These are phyloP conservation scores for Lasioglossum albipes DNA, from an alignment of 1,140 invertebrate species.

Conservation along the genomic window DNA sequence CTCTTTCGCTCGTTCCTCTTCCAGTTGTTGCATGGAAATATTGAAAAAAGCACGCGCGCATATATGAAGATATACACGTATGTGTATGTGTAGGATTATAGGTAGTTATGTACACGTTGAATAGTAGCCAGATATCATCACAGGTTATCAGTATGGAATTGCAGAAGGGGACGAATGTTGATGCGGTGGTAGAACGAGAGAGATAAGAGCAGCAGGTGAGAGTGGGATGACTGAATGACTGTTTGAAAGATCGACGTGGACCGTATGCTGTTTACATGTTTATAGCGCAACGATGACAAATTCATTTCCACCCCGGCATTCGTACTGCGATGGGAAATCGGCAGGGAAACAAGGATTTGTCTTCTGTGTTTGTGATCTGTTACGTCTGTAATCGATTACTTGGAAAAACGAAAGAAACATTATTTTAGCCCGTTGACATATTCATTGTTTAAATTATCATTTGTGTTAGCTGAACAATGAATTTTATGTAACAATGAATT, in stretches of 20 bases:
- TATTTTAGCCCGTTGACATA: no score
- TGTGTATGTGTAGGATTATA: constrained; percentile 32
- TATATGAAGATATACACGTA: no score
- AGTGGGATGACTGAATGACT: constrained; percentile 34
- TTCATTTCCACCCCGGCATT: no score
- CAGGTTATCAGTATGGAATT: constrained; percentile 68
- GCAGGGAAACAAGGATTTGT: no score
- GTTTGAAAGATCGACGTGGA: constrained; percentile 59
- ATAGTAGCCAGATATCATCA: constrained; percentile 68
- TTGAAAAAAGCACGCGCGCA: constrained; percentile 15
- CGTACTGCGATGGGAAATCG: no score
- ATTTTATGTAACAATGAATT: no score
- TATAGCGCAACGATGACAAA: not conserved
- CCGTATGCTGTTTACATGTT: constrained; percentile 69
- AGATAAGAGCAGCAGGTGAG: constrained; percentile 37
- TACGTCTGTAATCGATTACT: no score
- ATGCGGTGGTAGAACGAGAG: constrained; percentile 14
- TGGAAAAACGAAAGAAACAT: no score
- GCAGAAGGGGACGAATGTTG: constrained; percentile 41
- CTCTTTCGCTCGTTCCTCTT: constrained; percentile 27
- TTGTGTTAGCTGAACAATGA: no score
- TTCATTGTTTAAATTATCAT: no score
- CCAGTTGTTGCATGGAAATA: not conserved
- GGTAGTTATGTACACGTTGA: constrained; percentile 27
- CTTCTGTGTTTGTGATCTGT: no score